Evolutionary conservation across 2,797 vertebrate species (phyloP).

Genomic region (Alectoris magna): DNA sequence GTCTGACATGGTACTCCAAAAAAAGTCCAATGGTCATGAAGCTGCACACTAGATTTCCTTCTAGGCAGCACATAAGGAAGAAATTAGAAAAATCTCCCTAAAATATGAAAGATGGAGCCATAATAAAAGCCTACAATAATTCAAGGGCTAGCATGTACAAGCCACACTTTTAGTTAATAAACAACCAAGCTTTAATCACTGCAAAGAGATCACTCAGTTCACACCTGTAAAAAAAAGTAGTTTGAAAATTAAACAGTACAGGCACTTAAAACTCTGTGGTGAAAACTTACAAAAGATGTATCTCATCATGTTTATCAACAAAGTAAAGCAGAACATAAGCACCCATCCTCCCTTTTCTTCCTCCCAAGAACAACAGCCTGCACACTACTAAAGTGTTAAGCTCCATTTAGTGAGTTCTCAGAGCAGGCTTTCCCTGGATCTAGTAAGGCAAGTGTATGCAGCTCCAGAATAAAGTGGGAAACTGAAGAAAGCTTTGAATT

Average conservation of each 20-base stretch:
- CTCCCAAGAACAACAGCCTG: slow-evolving; percentile 13
- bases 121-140: slow-evolving; percentile 24
- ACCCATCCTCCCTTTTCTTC: not conserved
- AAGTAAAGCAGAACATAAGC: not conserved
- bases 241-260: slow-evolving; percentile 11
- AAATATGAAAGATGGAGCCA: not conserved
- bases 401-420: slow-evolving; percentile 18
- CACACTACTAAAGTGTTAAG: slow-evolving; percentile 10
- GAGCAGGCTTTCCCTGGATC: slow-evolving; percentile 49
- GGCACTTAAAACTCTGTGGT: not conserved
- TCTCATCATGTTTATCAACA: not conserved
- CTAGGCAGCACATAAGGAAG: not conserved
- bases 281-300: not conserved
- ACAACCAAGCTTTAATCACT: slow-evolving; percentile 27
- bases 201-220: not conserved
- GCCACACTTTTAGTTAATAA: not conserved
- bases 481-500: slow-evolving; percentile 69
- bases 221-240: not conserved
- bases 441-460: slow-evolving; percentile 70
- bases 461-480: slow-evolving; percentile 63
- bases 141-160: slow-evolving; percentile 9
- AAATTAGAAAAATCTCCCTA: not conserved
- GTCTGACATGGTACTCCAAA: not conserved
- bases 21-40: not conserved
- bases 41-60: not conserved